These are phyloP conservation scores for Sebastiscus albofasciatus DNA, from an alignment of 2,797 vertebrate species.

Conservation along the genomic window DNA sequence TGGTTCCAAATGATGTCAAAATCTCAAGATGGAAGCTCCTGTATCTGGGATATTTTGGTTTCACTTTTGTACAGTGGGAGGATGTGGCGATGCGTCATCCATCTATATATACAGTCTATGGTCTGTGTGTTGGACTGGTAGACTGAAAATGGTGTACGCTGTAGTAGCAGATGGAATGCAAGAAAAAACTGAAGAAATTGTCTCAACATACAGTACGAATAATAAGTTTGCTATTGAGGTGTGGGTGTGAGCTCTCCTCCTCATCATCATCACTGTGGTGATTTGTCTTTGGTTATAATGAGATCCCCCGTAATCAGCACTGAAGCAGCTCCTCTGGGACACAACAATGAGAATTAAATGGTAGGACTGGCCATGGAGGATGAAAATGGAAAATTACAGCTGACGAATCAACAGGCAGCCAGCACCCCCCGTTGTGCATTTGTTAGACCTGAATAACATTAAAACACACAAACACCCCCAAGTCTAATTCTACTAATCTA, in stretches of 20 bases:
- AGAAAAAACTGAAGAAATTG: background rate
- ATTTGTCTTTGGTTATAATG: constrained; percentile 43
- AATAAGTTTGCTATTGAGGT: constrained; percentile 19
- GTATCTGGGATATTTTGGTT: too few relatives aligned
- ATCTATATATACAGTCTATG: too few relatives aligned
- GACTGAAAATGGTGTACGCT: background rate
- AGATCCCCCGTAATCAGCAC: constrained; percentile 50
- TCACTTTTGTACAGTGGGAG: too few relatives aligned
- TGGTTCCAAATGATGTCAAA: too few relatives aligned
- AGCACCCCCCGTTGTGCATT: constrained; percentile 20
- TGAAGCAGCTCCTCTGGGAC: constrained; percentile 38
- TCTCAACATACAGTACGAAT: background rate
- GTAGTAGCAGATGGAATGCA: background rate
- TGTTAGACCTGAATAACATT: constrained; percentile 54
- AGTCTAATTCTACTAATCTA: constrained; percentile 24
- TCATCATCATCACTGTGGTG: constrained; percentile 26
- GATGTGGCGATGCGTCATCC: too few relatives aligned
- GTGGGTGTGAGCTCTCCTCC: constrained; percentile 2
- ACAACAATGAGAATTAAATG: constrained; percentile 50
- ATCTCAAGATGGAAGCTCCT: too few relatives aligned
- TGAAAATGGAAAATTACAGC: constrained; percentile 51
- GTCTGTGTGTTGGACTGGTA: background rate
- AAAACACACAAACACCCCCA: constrained; percentile 31
- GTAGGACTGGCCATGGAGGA: constrained; percentile 21
- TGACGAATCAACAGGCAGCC: constrained; percentile 46